Base-by-base conservation (phyloP, 2,888 invertebrate genomes). In the Calliphora vomitoria region DNA sequence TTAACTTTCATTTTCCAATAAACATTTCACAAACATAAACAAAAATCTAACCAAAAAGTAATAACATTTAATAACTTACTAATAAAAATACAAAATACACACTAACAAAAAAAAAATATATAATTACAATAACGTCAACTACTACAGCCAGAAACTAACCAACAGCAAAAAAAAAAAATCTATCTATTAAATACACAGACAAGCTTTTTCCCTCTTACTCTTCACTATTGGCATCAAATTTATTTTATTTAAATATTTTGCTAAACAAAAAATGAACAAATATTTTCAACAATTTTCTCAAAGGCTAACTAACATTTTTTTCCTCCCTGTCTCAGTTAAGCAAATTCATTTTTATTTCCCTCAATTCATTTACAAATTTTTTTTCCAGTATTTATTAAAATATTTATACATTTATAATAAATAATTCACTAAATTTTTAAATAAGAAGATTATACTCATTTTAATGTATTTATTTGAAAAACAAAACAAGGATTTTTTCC, bases 211-310 rank as follows among this genome's bases (percentile, higher is more conserved):
- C 85, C 85, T 85, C 85, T 85, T 75, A 18, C 60, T 85, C 8
- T 71, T 85, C 20, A 62, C 69, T 15, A 85, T 85, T 85, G 85
- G 85, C 62, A 53, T 62, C 31, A 71, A 74, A 84, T 85, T 82
- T 74, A 5, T 76, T 83, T 89, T 75, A 76, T 85, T 85, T 85
- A 85, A 76, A 75, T 85, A 85, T 80, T 85, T 85, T 85, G 85
- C 80, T 86, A 72, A 80, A 75, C 81, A 82, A 84, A 58, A 62
- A 62, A 69, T 69, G 31, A 47, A 81, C 60, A 53, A 81, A 69
- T 62, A 85, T 85, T 85, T 85, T 64, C 85, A 80, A 81, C 76
- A 80, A 55, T 35, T 41, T 35, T 41, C 20, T 72, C 78, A 62
- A 47, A 85, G 69, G 75, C 75, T 74, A 68, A 6, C 58, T n/a